Evolutionary conservation across 2,797 vertebrate species (phyloP), one percentile per base, ranked within the genome.

Genomic region (Gallinago stenura): DNA sequence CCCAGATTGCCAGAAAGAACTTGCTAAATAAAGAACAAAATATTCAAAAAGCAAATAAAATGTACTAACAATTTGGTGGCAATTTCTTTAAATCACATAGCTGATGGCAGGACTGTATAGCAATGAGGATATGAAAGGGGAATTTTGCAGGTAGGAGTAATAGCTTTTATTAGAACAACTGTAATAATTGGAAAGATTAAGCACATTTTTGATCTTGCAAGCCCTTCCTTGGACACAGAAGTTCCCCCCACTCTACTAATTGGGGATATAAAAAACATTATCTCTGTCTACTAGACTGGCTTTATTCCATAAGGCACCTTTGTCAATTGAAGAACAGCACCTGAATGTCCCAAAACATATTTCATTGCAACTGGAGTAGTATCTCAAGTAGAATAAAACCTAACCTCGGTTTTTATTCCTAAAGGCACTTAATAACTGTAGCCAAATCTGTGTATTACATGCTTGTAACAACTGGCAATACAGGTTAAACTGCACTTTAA

Each of bases 401-500:
- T 45, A 61, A 50, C 11, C 41, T 51, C 56, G 62, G 30, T 12
- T 41, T 41, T 41, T 41, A 41, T 15, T 41, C 41, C 89, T 73
- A 70, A 83, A 84, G 62, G 78, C 6, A 0, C 51, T 80, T 94
- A 56, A 58, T 11, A 85, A 70, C 39, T 56, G 39, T 43, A 92
- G 80, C 48, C 73, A 89, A 84, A 69, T 54, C 56, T 35, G 48
- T 50, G 25, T 54, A 89, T 25, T 46, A 90, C 78, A 82, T 16
- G 56, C 65, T 89, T 68, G 13, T 60, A 95, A 92, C 75, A 90
- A 89, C 90, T 57, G 58, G 78, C 75, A 94, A 61, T 68, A 89
- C 86, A 96, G 60, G 93, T 92, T 94, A 66, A 77, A 92, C 87
- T 83, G 60, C 75, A 77, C 60, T 89, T 90, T 33, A 60, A 64